phyloP scores from a whole-genome alignment of 2,113 vertebrate genomes.

The Dicaeum eximium region DNA sequence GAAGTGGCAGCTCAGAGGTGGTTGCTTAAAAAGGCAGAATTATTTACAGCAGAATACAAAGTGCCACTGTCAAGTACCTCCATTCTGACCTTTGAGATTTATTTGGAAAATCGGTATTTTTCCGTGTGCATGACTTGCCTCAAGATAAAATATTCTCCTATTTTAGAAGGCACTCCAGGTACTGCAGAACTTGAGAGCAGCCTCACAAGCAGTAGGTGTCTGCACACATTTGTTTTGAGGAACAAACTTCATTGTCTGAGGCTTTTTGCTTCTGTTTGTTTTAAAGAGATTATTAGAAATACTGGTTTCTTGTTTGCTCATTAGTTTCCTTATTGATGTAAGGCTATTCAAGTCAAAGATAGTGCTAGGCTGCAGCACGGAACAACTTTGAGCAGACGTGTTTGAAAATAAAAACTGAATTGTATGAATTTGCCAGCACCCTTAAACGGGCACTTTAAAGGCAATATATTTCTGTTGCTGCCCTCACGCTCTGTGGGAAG shows the following conservation, averaged over 20 bases:
- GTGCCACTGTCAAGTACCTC: background rate
- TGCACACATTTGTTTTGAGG: background rate
- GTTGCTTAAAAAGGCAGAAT: slow-evolving; percentile 7
- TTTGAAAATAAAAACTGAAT: background rate
- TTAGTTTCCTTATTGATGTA: background rate
- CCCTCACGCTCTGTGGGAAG: background rate
- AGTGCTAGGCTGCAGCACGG: background rate
- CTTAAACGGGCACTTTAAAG: background rate
- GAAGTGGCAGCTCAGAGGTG: background rate
- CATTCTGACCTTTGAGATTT: background rate
- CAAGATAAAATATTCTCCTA: background rate
- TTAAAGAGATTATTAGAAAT: slow-evolving; percentile 5
- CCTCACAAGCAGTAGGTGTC: background rate
- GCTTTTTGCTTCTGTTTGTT: background rate
- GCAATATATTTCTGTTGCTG: background rate
- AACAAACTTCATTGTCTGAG: background rate
- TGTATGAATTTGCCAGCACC: background rate
- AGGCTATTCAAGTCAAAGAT: background rate
- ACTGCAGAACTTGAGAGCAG: background rate
- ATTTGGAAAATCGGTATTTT: background rate
- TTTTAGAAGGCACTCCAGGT: background rate
- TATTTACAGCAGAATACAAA: background rate
- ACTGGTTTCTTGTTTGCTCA: background rate
- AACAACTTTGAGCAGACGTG: background rate
- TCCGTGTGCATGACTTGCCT: background rate